Evolutionary conservation across 2,888 invertebrate species (phyloP), one percentile per base, ranked within the genome.

Genomic region (Vesta saturnalis): DNA sequence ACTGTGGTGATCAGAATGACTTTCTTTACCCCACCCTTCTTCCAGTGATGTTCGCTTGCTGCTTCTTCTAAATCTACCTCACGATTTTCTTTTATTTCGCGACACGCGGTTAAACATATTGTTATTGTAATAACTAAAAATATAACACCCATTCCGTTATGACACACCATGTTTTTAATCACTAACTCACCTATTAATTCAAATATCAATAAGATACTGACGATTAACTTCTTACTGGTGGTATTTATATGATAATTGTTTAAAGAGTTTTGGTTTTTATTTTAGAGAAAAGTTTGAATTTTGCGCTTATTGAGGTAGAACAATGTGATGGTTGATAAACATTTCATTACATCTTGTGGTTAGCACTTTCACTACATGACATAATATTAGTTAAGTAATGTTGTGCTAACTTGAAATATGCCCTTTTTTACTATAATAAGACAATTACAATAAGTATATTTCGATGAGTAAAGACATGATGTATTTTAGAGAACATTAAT

Each of bases 61-160:
- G 73, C 71, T 8, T 47, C 55, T 66, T 72, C 72, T 54, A 73
- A 67, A 18, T 74, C 73, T 10, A 4, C 84, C 70, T 85, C 86
- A 19, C 86, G 83, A 74, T 83, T 83, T 72, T 85, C 83, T 69
- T 85, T 78, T 72, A 87, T 84, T 80, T 88, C 86, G 55, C 89
- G 86, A 78, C 87, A 79, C 83, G 87, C 83, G 74, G 84, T 71
- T 75, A 85, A 63, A 76, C 85, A 72, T 78, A 85, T 71, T 76
- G 83, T 73, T 77, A 87, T 82, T 76, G 85, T 77, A 75, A 86
- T 83, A 70, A 89, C 83, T 81, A 89, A 76, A 82, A 87, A 83
- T 90, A 80, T 60, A 92, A 94, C 80, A 89, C 90, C 77, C 90
- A 92, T 83, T 91, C 94, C 87, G 88, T 91, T 80, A 35, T 61